phyloP scores from a whole-genome alignment of 30 jellyfish, hydroid and myxozoan species.

The Pseudorhiza aurosa region DNA sequence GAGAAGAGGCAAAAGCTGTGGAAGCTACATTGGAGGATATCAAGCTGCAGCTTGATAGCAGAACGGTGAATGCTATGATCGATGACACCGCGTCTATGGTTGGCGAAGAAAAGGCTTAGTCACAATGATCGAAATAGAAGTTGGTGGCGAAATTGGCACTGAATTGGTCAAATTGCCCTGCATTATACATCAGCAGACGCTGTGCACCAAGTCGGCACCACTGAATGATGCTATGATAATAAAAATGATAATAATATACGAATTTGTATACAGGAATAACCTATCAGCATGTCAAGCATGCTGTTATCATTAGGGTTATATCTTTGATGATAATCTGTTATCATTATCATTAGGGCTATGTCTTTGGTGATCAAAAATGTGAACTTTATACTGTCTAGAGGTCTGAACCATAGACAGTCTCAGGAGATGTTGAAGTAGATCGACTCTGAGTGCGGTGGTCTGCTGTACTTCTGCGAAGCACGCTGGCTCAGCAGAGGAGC shows the following conservation, averaged over 20 bases:
- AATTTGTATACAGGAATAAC: no score
- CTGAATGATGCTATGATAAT: background rate
- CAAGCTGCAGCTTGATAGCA: background rate
- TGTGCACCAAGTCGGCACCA: constrained; percentile 7
- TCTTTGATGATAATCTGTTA: no score
- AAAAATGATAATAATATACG: no score
- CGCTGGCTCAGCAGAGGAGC: constrained; percentile 36
- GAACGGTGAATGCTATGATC: constrained; percentile 10
- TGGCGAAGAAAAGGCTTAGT: constrained; percentile 6
- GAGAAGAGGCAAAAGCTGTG: background rate
- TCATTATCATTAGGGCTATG: no score
- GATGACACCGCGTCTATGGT: constrained; percentile 11
- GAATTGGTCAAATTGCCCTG: constrained; percentile 3
- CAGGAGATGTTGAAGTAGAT: no score
- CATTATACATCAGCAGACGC: constrained; percentile 33
- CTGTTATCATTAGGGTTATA: no score
- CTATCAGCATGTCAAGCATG: no score
- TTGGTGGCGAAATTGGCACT: background rate
- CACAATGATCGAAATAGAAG: background rate
- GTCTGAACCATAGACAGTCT: background rate
- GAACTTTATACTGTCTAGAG: constrained; percentile 8
- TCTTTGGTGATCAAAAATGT: background rate
- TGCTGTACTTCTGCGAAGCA: constrained; percentile 21
- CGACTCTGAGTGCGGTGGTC: no score
- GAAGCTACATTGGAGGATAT: no score